Conservation (phyloP, 2,888 invertebrate genomes). For the Pyrgus malvae region DNA sequence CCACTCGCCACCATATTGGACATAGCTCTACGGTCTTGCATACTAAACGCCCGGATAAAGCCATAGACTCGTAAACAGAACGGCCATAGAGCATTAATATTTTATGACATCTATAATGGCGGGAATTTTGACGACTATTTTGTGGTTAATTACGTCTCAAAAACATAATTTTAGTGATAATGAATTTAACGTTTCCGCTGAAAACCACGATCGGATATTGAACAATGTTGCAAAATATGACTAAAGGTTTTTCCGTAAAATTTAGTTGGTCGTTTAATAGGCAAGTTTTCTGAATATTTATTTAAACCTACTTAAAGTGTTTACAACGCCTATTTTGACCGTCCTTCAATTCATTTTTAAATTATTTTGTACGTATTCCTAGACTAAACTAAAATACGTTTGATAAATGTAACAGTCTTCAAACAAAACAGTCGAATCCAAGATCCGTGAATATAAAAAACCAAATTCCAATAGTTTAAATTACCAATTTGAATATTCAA, state of each 20-base stretch:
- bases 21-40: slow-evolving; percentile 14
- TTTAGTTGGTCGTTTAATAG: neutral
- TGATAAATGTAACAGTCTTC: too few relatives aligned
- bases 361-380: too few relatives aligned
- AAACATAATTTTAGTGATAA: neutral
- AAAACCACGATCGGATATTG: neutral
- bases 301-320: too few relatives aligned
- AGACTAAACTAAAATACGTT: too few relatives aligned
- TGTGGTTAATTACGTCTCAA: neutral
- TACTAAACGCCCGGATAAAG: slow-evolving; percentile 3
- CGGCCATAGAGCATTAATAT: neutral
- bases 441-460: slow-evolving; percentile 10
- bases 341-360: too few relatives aligned
- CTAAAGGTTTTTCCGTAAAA: neutral
- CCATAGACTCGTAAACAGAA: neutral
- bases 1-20: slow-evolving; percentile 16
- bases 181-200: neutral
- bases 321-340: too few relatives aligned
- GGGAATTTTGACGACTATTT: slow-evolving; percentile 1
- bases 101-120: slow-evolving; percentile 1
- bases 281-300: too few relatives aligned
- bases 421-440: neutral
- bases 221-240: neutral
- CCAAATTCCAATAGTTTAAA: neutral
- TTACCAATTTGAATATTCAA: slow-evolving; percentile 9